Percentiles rank a stretch among this genome's conserved stretches.
phyloP scores from a whole-genome alignment of 23 tunicate genomes.

The Phallusia fumigata region DNA sequence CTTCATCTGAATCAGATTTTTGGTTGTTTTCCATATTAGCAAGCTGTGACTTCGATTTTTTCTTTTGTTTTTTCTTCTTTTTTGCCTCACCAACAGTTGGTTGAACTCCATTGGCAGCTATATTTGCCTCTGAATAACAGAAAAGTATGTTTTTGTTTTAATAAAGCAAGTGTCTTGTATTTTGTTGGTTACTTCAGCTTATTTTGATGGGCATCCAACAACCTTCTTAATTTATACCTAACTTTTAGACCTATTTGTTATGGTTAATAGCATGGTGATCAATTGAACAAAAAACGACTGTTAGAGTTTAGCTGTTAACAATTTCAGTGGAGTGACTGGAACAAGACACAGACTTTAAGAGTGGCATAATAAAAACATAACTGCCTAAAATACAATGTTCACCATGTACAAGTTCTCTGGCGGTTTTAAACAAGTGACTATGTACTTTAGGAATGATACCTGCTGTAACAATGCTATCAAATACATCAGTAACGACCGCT shows the following conservation, averaged over 20 bases:
- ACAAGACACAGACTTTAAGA: no score
- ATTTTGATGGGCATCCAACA: not conserved
- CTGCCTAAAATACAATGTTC: no score
- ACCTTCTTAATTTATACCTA: not conserved
- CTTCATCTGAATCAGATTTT: not conserved
- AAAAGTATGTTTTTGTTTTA: no score
- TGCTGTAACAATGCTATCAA: not conserved
- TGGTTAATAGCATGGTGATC: no score
- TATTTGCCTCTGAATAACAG: not conserved
- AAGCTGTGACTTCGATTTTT: not conserved
- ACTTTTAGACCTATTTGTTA: not conserved
- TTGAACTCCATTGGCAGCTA: not conserved
- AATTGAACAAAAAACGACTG: no score
- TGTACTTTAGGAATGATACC: no score
- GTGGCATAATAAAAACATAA: no score
- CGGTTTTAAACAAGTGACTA: no score
- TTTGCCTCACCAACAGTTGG: not conserved
- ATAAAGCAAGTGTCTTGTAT: not conserved
- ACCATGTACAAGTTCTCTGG: no score
- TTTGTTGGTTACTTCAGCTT: not conserved
- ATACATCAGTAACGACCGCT: not conserved
- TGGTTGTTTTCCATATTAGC: not conserved
- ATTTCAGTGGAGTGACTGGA: no score
- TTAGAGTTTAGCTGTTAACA: no score
- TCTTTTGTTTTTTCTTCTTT: slow-evolving; percentile 20